These are phyloP conservation scores for Setipinna tenuifilis DNA, from an alignment of 2,797 vertebrate species.

Conservation along the genomic window DNA sequence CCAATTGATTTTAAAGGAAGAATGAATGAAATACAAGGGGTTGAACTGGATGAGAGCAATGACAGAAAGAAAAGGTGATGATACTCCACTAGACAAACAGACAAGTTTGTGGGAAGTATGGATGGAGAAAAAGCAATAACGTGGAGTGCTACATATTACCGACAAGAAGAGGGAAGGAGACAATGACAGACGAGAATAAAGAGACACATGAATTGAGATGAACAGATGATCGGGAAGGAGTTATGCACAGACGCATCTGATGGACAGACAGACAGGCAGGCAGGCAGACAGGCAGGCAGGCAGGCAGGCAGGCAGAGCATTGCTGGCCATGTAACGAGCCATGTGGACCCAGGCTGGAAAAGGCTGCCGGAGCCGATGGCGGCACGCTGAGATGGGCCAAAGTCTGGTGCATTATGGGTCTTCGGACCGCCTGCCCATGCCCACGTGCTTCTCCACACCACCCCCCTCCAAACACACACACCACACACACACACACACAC, in stretches of 20 bases:
- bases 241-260: background rate
- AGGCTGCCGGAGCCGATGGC: conserved; percentile 42
- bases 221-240: conserved; percentile 10
- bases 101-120: background rate
- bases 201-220: background rate
- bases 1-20: background rate
- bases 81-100: background rate
- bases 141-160: background rate
- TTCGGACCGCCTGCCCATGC: background rate
- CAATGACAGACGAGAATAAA: background rate
- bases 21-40: background rate
- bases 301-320: background rate
- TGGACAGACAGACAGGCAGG: conserved; percentile 8
- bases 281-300: background rate
- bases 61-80: background rate
- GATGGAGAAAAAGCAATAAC: background rate
- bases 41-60: background rate
- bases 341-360: conserved; percentile 42
- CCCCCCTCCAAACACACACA: conserved; percentile 41
- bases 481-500: conserved; percentile 39
- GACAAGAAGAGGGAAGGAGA: conserved; percentile 2
- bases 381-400: conserved; percentile 33
- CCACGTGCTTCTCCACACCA: conserved; percentile 30
- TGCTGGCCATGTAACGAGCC: conserved; percentile 9
- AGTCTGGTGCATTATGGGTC: conserved; percentile 48